phyloP scores from a whole-genome alignment of 37 sponge, comb jelly and placozoan genomes.

The Ianthella basta region DNA sequence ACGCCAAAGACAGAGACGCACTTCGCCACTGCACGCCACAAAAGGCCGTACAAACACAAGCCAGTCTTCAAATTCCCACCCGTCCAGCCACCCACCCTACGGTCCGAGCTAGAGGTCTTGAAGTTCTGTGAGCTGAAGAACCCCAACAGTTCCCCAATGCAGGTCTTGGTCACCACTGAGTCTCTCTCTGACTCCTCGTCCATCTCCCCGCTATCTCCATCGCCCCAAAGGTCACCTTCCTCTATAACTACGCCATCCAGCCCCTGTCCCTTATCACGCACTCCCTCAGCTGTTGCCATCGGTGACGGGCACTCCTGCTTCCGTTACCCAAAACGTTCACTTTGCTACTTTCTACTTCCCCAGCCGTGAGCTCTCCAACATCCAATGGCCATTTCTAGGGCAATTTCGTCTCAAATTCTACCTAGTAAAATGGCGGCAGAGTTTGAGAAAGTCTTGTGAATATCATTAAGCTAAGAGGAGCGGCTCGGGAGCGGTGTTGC shows the following conservation, averaged over 20 bases:
- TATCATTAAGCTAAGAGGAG: too few species aligned
- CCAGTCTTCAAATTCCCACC: neutral
- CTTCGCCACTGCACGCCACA: too few species aligned
- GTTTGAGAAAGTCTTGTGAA: too few species aligned
- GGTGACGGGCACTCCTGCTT: neutral
- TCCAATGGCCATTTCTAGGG: too few species aligned
- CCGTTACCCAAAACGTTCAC: too few species aligned
- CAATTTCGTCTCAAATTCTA: too few species aligned
- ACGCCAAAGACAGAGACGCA: neutral
- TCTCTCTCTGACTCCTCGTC: neutral
- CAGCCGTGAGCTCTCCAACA: too few species aligned
- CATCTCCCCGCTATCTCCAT: neutral
- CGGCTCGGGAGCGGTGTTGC: too few species aligned
- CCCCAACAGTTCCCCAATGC: conserved; percentile 70
- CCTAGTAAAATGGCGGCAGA: too few species aligned
- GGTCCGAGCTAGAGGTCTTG: conserved; percentile 55
- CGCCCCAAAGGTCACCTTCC: conserved; percentile 16
- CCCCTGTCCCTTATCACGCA: neutral
- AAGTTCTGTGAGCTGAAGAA: conserved; percentile 55
- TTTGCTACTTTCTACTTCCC: too few species aligned
- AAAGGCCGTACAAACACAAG: neutral
- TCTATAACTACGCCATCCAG: neutral
- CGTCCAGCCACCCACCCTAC: conserved; percentile 30
- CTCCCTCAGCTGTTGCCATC: conserved; percentile 6
- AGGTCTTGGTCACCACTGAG: conserved; percentile 52